Base-by-base conservation (phyloP, 2,113 vertebrate genomes). In the Lepidothrix coronata region DNA sequence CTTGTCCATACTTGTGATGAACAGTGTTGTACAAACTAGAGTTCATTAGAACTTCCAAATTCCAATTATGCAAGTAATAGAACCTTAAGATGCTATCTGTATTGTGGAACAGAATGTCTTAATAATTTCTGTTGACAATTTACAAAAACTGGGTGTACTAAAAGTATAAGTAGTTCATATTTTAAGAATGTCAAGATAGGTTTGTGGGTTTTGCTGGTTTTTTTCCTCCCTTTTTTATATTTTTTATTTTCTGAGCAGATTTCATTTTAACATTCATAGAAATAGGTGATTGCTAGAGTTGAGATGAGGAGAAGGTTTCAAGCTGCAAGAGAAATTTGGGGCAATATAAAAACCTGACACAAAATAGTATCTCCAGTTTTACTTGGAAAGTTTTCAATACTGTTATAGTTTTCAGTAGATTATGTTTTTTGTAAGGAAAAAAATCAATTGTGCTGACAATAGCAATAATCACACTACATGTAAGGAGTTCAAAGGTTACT, bases 41-140 rank as follows among this genome's bases (percentile, higher is more conserved):
- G 54, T 86, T 95, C 49, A 88, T 58, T 78, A 66, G 76, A 92
- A 76, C 14, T 77, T 88, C 12, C 33, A 77, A 55, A 74, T 91
- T 92, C 21, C 39, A 66, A 48, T 89, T 93, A 89, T 37, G 25
- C 23, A 63, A 70, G 28, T 83, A 92, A 81, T 54, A 91, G 20
- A 31, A 25, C n/a, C 11, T 92, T 78, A 77, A 61, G 39, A 67
- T 91, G 14, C 33, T 43, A 9, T 78, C 12, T 41, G 63, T 92
- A 49, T 7, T 85, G 65, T 79, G 25, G 31, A 86, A 9, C 5
- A 23, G 77, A 78, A 91, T 81, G 31, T 89, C 68, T 81, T 73
- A 84, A 61, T 90, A 67, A 22, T 87, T 84, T 46, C 37, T 89
- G 44, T 74, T 88, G 89, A 72, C 57, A 91, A 30, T 30, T 77